Conservation (phyloP, 2,797 vertebrate species). For the Tachyglossus aculeatus region DNA sequence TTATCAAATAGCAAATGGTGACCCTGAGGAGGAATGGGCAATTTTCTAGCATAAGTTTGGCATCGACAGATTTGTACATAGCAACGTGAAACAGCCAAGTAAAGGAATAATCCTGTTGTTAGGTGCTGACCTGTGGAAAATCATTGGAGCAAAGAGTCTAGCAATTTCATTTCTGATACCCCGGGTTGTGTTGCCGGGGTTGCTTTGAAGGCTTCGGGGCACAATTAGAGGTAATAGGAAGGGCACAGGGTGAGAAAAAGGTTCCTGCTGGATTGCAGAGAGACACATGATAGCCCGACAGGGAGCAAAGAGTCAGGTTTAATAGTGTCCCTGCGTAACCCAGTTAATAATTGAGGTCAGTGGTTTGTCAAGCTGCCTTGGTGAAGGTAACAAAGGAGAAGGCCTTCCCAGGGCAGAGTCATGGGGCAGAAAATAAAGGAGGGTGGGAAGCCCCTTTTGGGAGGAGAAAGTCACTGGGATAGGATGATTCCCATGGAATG, state of each 20-base stretch:
- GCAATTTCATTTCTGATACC: constrained; percentile 15
- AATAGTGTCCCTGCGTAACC: constrained; percentile 74
- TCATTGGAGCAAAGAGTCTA: constrained; percentile 17
- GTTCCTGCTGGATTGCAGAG: constrained; percentile 71
- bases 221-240: constrained; percentile 74
- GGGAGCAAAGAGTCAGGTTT: constrained; percentile 78
- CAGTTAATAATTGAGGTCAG: constrained; percentile 81
- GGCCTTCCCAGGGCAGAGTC: constrained; percentile 63
- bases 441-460: constrained; percentile 12
- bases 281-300: constrained; percentile 78
- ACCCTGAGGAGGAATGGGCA: too few species aligned
- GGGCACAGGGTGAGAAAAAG: constrained; percentile 80
- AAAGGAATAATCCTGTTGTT: constrained; percentile 11
- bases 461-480: neutral
- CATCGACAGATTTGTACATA: too few species aligned
- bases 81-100: neutral
- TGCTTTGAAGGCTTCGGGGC: constrained; percentile 61
- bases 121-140: constrained; percentile 30
- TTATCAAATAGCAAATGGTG: too few species aligned
- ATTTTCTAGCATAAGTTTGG: too few species aligned
- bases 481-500: constrained; percentile 6
- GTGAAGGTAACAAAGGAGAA: constrained; percentile 69
- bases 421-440: constrained; percentile 16
- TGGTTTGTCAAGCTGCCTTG: constrained; percentile 58
- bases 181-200: constrained; percentile 52